phyloP scores from a whole-genome alignment of 2,797 vertebrate genomes.

The Melanotaenia nigrans region DNA sequence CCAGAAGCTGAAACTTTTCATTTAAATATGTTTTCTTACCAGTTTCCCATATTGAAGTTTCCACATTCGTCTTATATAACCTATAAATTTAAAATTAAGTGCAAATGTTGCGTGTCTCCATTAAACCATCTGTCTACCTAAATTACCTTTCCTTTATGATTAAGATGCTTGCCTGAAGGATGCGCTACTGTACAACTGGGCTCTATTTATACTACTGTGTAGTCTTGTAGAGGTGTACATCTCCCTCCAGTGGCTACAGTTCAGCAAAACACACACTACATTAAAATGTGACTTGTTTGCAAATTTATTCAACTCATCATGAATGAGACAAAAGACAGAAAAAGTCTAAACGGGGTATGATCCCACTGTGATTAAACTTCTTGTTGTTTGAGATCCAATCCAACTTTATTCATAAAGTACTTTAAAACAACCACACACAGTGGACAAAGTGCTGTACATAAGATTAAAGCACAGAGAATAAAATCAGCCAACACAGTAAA shows the following conservation, averaged over 20 bases:
- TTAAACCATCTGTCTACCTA: conserved; percentile 60
- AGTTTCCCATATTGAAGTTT: conserved; percentile 11
- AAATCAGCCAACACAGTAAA: no score
- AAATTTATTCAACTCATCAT: conserved; percentile 2
- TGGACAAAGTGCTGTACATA: no score
- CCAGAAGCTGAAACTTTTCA: not conserved
- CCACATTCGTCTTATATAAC: conserved; percentile 28
- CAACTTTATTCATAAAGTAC: no score
- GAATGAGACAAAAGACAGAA: not conserved
- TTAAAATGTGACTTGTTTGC: conserved; percentile 14
- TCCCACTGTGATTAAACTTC: not conserved
- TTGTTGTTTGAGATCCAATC: not conserved
- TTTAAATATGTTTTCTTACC: conserved; percentile 8
- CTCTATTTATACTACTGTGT: conserved; percentile 59
- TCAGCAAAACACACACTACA: conserved; percentile 55
- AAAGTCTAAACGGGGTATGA: not conserved
- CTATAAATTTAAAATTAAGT: conserved; percentile 28
- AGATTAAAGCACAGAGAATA: no score
- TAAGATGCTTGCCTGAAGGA: conserved; percentile 62
- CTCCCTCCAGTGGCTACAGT: conserved; percentile 77
- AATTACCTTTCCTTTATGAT: conserved; percentile 63
- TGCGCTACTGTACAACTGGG: conserved; percentile 52
- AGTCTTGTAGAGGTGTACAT: conserved; percentile 61
- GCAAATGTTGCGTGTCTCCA: conserved; percentile 51
- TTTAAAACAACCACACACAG: no score